A percentile compares a stretch with the other conserved stretches of the same genome.
Evolutionary conservation across 2,113 vertebrate species (phyloP).

Genomic region (Chionis minor): DNA sequence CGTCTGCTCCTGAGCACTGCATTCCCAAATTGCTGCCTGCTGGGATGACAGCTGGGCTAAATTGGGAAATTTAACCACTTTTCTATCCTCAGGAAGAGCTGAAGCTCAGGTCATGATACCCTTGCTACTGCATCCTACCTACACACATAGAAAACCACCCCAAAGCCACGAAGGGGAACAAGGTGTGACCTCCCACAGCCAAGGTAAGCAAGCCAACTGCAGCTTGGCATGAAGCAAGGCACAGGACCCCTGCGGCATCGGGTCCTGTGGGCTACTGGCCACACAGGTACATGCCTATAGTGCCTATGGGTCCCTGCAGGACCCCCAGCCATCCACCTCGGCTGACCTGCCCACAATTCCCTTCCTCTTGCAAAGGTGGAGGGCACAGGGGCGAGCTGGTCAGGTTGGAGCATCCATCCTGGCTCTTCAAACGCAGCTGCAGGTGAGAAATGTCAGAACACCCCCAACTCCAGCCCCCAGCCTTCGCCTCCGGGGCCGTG

Average conservation of each 20-base stretch:
- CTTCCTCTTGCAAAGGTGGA: background rate
- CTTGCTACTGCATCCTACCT: background rate
- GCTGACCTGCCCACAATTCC: background rate
- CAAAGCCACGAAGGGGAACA: background rate
- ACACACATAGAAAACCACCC: background rate
- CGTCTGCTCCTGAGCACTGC: background rate
- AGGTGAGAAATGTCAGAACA: background rate
- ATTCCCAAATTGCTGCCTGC: background rate
- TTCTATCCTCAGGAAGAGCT: background rate
- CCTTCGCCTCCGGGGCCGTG: background rate
- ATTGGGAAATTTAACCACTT: background rate
- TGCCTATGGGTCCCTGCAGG: fast-evolving
- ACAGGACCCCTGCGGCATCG: fast-evolving
- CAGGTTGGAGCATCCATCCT: background rate
- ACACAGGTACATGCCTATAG: fast-evolving
- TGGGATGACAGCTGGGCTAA: background rate
- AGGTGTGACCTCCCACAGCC: background rate
- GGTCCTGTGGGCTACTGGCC: background rate
- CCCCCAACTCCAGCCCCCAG: background rate
- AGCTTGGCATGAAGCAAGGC: background rate
- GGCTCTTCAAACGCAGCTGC: background rate
- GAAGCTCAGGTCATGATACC: background rate
- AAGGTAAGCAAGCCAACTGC: background rate
- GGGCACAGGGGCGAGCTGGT: background rate
- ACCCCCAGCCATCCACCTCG: background rate